Evolutionary conservation across 2,113 vertebrate species (phyloP), one percentile per base, ranked within the genome.

Genomic region (Malurus elegans): DNA sequence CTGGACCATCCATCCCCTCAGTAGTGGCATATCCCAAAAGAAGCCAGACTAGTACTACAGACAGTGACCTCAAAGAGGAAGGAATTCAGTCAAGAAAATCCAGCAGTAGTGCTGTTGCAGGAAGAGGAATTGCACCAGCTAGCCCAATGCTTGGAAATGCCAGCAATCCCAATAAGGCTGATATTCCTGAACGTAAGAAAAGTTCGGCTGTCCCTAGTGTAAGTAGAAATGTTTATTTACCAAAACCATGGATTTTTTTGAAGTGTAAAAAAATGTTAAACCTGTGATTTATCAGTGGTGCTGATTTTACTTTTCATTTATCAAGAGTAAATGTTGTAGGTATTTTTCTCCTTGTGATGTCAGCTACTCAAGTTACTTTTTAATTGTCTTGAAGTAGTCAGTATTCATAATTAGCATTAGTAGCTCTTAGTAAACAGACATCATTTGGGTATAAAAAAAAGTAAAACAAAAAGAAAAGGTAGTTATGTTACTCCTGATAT

Each of bases 101-200:
- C 26, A 93, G 97, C 54, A 97, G 97, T 79, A 98, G 94, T 92
- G 97, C 98, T 65, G 98, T 97, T 79, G 98, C 97, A 60, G 98
- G 98, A 70, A 98, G 98, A 95, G 98, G 98, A 48, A 97, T 98
- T 31, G 98, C 98, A n/a, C 98, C 98, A 24, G 98, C 99, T 67
- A 99, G 99, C 95, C 99, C 99, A 13, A 98, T 99, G 98, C 98
- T 99, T 88, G 99, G 99, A 91, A 99, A 98, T 53, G 99, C 99
- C 89, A 99, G 98, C 97, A 99, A 99, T 95, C 99, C 99, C 93
- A 99, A 99, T 97, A 99, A 99, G 97, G 99, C 99, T 5, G 99
- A 99, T 97, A 99, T 99, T 97, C 99, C 99, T 9, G 99, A 99
- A 62, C 99, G 99, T 92, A 99, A 99, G 98, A 99, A 99, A 96